Evolutionary conservation across 1,140 invertebrate genomes (phyloP), one percentile per base, ranked within the genome.

Genomic region (Zaprionus gabonicus): DNA sequence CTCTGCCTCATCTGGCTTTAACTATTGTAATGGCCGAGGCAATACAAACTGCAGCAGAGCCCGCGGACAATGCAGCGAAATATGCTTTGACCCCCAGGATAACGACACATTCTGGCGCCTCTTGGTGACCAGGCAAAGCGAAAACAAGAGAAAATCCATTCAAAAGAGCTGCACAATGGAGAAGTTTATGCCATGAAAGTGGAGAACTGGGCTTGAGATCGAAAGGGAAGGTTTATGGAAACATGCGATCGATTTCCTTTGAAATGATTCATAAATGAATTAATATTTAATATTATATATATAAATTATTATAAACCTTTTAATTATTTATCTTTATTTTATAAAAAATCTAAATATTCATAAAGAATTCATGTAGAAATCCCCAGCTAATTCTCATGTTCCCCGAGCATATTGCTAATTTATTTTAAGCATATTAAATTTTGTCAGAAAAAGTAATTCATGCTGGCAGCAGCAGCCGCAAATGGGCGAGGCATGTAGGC

Each of bases 401-500:
- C 2, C n/a, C 9, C 36, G 23, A 46, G 31, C 77, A 78, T 73
- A 87, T 87, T 81, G 76, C 75, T 78, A 81, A 88, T 88, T 88
- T 84, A 83, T 81, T 78, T 88, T 78, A 68, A 87, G 74, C 80
- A 87, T 87, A 88, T 83, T 87, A 80, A 78, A 87, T 87, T 83
- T 82, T 70, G 67, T 67, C 73, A 69, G 63, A 76, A 79, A 88
- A 88, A 74, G 88, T 72, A 84, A 88, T 84, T 87, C 68, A 71
- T 66, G 66, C 49, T 82, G 83, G 73, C 78, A 82, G 68, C 67
- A 57, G 57, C 10, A 51, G 57, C 55, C 25, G 41, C 44, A 56
- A 28, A 27, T 36, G 55, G 12, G 13, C 63, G 27, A 25, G 46
- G 12, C 27, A 25, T 34, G 28, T 1, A 4, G 17, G 6, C 5